Percentiles rank a stretch among this genome's conserved stretches.
phyloP scores from a whole-genome alignment of 2,888 invertebrate genomes.

The Heliconius erato region DNA sequence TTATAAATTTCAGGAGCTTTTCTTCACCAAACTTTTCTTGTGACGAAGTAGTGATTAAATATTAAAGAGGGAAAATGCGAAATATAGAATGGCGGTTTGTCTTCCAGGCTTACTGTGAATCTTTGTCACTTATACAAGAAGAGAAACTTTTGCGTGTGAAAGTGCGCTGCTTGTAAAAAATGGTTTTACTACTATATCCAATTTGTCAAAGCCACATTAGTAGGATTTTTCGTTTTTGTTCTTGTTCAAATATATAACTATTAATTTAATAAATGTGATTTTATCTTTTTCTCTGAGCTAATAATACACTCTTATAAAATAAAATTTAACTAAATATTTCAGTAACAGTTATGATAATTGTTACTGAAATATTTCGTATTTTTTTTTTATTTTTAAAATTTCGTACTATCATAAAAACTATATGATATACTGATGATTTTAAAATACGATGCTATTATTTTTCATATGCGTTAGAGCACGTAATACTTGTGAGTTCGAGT shows the following conservation, averaged over 20 bases:
- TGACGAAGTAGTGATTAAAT: conserved; percentile 22
- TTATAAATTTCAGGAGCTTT: conserved; percentile 1
- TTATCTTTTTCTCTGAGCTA: too few species aligned
- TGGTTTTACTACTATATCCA: not conserved
- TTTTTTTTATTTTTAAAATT: too few species aligned
- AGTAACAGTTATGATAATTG: too few species aligned
- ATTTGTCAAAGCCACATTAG: not conserved
- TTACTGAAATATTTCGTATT: too few species aligned
- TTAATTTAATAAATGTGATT: too few species aligned
- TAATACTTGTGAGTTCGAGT: too few species aligned
- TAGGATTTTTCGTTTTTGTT: not conserved
- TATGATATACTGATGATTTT: too few species aligned
- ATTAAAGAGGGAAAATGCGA: conserved; percentile 7
- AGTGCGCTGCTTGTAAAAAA: not conserved
- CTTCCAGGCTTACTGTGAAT: conserved; percentile 19
- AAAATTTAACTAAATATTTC: too few species aligned
- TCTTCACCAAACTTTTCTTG: not conserved
- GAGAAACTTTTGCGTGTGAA: conserved; percentile 8
- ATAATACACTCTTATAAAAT: too few species aligned
- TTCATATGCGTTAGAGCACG: too few species aligned
- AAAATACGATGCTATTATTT: too few species aligned
- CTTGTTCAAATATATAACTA: not conserved
- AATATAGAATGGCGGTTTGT: conserved; percentile 7
- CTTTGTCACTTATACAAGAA: conserved; percentile 26
- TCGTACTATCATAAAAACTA: too few species aligned